Base-by-base conservation (phyloP, 1,140 invertebrate genomes). In the Habropoda laboriosa region DNA sequence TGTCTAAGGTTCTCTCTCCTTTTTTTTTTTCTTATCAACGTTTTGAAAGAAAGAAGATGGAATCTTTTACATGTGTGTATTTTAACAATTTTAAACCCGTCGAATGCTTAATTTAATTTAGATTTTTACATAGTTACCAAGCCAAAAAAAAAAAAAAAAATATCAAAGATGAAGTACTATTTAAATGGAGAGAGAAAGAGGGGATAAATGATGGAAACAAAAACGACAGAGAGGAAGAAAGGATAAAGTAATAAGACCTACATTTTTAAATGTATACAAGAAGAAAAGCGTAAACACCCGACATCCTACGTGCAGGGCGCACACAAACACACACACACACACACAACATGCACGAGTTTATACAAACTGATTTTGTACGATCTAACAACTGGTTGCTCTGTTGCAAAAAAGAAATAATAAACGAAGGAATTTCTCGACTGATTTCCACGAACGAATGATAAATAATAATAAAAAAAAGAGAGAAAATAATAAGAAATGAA, bases 131-230 rank as follows among this genome's bases (percentile, higher is more conserved):
- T 88, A 91, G 90, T 91, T 91, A 91, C 87, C 90, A 91, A 90
- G 89, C 87, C 89, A 91, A 91, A 89, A 88, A 88, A 87, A 89
- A 88, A 85, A 70, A n/a, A n/a, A n/a, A n/a, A n/a, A n/a, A n/a
- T n/a, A n/a, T n/a, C n/a, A n/a, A n/a, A n/a, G n/a, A n/a, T n/a
- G n/a, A n/a, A 64, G 8, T 89, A 89, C 75, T 89, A 83, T 78
- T 88, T 81, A 76, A 85, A 79, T 24, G 71, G 66, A 67, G 42
- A 53, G 27, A 24, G 68, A 67, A 80, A 18, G 58, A 79, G 12
- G 61, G 51, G 32, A 68, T 68, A 57, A 80, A 75, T 80, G 32
- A 58, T 3, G 12, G 57, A 16, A 61, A 58, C 16, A 76, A 74
- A 66, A 21, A n/a, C 13, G 42, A 45, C 6, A 2, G 42, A 27